Conservation (phyloP, 1,140 invertebrate species). For the Cydia fagiglandana region DNA sequence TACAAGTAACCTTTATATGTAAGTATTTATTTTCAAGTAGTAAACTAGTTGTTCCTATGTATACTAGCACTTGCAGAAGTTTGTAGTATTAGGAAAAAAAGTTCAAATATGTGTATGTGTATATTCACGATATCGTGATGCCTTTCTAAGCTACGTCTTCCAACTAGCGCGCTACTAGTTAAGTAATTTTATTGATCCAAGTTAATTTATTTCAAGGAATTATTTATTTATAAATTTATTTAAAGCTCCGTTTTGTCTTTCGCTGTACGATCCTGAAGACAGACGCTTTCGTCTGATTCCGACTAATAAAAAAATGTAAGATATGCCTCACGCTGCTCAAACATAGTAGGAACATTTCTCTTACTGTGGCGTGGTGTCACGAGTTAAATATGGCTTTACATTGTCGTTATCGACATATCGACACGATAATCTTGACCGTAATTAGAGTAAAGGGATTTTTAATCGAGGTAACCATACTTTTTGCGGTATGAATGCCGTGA, state of each 20-base stretch:
- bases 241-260: neutral
- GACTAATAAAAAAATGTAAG: no score
- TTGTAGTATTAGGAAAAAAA: neutral
- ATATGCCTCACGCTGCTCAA: no score
- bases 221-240: no score
- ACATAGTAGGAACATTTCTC: no score
- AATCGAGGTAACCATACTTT: no score
- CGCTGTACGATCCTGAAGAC: neutral
- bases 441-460: no score
- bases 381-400: no score
- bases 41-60: conserved; percentile 20
- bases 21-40: conserved; percentile 28
- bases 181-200: neutral
- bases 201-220: neutral
- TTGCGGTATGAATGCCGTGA: no score
- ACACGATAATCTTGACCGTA: no score
- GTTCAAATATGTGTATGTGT: conserved; percentile 21
- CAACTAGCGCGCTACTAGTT: neutral
- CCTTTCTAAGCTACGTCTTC: neutral
- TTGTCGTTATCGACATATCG: no score
- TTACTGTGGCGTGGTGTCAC: no score
- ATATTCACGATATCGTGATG: neutral
- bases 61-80: neutral
- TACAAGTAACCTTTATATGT: conserved; percentile 5
- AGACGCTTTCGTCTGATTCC: no score